Conservation (phyloP, 2,113 vertebrate genomes). For the Leptocoma aspasia region DNA sequence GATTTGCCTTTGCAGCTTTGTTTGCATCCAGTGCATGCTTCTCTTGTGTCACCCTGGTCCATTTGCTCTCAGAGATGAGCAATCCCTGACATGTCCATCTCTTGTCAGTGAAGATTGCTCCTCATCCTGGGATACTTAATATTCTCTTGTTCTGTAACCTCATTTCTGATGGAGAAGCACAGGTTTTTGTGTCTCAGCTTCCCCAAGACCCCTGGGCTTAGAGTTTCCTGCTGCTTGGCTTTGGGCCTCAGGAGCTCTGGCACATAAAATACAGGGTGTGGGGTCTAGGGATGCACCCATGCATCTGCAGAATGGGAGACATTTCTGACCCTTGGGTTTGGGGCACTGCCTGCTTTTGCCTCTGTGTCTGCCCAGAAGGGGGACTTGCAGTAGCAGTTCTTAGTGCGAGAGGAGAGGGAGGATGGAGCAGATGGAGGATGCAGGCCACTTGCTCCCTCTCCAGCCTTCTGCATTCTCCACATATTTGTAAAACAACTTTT, state of each 20-base stretch:
- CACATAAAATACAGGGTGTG: neutral
- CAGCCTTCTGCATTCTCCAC: slow-evolving; percentile 58
- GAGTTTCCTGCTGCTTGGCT: neutral
- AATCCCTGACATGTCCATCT: fast-evolving
- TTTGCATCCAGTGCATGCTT: neutral
- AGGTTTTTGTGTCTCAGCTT: neutral
- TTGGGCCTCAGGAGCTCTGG: neutral
- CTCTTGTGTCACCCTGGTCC: fast-evolving
- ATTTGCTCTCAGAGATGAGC: neutral
- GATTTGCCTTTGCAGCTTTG: neutral
- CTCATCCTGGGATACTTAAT: neutral
- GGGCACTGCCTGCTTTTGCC: neutral
- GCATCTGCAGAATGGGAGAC: neutral
- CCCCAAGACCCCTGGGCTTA: neutral
- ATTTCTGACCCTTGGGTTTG: neutral
- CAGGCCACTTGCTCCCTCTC: slow-evolving; percentile 44
- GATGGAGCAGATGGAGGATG: slow-evolving; percentile 40
- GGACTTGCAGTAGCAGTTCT: neutral
- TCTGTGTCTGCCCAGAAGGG: neutral
- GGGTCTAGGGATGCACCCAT: neutral
- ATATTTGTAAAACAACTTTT: slow-evolving; percentile 67
- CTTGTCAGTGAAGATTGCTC: neutral
- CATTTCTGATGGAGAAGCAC: neutral
- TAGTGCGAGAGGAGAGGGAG: neutral
- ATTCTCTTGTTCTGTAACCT: neutral